A percentile compares a stretch with the other conserved stretches of the same genome.
These are phyloP conservation scores for Lepilemur ruficaudatus DNA, from an alignment of 2,797 vertebrate genomes.

Conservation along the genomic window DNA sequence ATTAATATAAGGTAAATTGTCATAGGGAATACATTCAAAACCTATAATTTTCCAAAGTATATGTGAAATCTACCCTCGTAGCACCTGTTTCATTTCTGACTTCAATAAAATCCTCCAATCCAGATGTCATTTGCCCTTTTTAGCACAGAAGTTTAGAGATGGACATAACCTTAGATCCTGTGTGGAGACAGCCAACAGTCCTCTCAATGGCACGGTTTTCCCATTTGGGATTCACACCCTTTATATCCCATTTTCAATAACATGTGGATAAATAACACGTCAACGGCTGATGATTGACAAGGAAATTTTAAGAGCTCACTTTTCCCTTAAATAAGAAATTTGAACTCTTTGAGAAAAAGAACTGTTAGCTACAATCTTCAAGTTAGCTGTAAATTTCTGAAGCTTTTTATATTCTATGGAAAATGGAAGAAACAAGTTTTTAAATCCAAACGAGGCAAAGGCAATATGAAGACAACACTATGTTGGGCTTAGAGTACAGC, in stretches of 20 bases:
- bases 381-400: conserved; percentile 32
- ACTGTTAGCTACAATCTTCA: conserved; percentile 24
- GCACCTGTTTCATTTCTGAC: not conserved
- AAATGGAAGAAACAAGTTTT: conserved; percentile 52
- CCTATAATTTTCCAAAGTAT: not conserved
- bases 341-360: not conserved
- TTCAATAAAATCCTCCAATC: not conserved
- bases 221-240: not conserved
- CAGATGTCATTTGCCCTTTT: not conserved
- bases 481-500: not conserved
- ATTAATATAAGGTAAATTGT: not conserved
- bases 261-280: not conserved
- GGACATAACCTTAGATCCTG: not conserved
- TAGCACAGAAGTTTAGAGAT: not conserved
- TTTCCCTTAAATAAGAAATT: conserved; percentile 11
- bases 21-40: not conserved
- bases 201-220: not conserved
- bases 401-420: conserved; percentile 26
- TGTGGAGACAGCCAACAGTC: not conserved
- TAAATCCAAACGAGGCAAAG: conserved; percentile 53
- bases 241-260: not conserved
- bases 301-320: not conserved
- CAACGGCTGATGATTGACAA: not conserved
- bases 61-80: not conserved
- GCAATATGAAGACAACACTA: not conserved